Evolutionary conservation across 2,888 invertebrate species (phyloP).

Genomic region (Beris morrisii): DNA sequence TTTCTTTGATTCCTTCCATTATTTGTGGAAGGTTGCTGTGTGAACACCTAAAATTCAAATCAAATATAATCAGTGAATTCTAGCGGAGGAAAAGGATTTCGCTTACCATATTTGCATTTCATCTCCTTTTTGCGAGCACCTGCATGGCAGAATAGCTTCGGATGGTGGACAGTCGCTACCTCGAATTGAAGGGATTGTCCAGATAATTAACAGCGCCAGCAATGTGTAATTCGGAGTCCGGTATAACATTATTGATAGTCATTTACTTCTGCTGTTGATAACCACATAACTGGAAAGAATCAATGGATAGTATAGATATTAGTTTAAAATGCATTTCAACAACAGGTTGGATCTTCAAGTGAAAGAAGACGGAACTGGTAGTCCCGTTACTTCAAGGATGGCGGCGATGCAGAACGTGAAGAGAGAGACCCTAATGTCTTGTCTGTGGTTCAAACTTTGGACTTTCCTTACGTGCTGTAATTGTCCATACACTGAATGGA

Average conservation of each 20-base stretch:
- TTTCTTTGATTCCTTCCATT: conserved; percentile 70
- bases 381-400: no score
- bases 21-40: conserved; percentile 83
- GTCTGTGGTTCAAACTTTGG: no score
- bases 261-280: conserved; percentile 18
- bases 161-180: conserved; percentile 68
- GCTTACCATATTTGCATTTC: conserved; percentile 83
- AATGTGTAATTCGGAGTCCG: neutral
- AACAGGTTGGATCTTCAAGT: no score
- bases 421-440: no score
- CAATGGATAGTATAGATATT: neutral
- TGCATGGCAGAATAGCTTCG: conserved; percentile 77
- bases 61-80: neutral
- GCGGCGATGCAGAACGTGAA: no score
- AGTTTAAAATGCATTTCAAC: neutral
- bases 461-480: no score
- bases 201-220: conserved; percentile 26
- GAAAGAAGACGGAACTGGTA: no score
- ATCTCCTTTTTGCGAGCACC: conserved; percentile 74
- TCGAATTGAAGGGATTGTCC: conserved; percentile 4
- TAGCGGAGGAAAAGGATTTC: no score
- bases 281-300: conserved; percentile 9
- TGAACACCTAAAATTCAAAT: conserved; percentile 71
- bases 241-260: conserved; percentile 32
- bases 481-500: no score